A percentile compares a stretch with the other conserved stretches of the same genome.
These are phyloP conservation scores for Ferrisia virgata DNA, from an alignment of 2,888 invertebrate genomes.

Conservation along the genomic window DNA sequence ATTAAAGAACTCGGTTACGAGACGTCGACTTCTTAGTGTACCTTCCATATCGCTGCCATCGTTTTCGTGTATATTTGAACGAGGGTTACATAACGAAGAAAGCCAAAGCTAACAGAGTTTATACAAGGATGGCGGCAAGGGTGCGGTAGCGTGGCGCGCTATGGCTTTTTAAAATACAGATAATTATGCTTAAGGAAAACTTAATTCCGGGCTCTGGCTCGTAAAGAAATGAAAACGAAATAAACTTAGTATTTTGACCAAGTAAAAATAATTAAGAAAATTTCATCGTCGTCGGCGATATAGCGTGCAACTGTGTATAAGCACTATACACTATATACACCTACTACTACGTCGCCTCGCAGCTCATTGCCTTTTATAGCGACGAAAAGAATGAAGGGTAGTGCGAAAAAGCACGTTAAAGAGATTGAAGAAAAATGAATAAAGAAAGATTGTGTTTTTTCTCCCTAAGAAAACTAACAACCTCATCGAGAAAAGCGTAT, in stretches of 20 bases:
- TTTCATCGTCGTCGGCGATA: slow-evolving; percentile 11
- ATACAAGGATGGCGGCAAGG: neutral
- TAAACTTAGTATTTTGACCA: slow-evolving; percentile 38
- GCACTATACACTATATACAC: neutral
- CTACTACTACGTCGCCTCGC: neutral
- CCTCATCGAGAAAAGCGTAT: neutral
- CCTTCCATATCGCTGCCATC: neutral
- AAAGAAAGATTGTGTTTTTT: neutral
- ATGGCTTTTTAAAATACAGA: slow-evolving; percentile 18
- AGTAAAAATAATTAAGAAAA: slow-evolving; percentile 40
- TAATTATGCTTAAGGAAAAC: slow-evolving; percentile 14
- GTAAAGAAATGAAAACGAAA: slow-evolving; percentile 38
- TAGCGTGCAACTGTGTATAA: neutral
- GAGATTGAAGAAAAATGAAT: slow-evolving; percentile 20
- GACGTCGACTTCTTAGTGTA: neutral
- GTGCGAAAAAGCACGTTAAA: slow-evolving; percentile 11
- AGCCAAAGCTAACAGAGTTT: neutral
- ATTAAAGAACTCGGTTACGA: slow-evolving; percentile 18
- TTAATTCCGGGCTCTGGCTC: slow-evolving; percentile 1
- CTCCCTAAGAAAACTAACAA: neutral
- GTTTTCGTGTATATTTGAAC: neutral
- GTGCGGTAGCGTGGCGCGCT: neutral
- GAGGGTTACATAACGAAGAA: neutral
- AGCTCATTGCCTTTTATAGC: neutral
- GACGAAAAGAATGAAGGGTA: neutral